Evolutionary conservation across 2,797 vertebrate species (phyloP), one percentile per base, ranked within the genome.

Genomic region (Falco peregrinus): DNA sequence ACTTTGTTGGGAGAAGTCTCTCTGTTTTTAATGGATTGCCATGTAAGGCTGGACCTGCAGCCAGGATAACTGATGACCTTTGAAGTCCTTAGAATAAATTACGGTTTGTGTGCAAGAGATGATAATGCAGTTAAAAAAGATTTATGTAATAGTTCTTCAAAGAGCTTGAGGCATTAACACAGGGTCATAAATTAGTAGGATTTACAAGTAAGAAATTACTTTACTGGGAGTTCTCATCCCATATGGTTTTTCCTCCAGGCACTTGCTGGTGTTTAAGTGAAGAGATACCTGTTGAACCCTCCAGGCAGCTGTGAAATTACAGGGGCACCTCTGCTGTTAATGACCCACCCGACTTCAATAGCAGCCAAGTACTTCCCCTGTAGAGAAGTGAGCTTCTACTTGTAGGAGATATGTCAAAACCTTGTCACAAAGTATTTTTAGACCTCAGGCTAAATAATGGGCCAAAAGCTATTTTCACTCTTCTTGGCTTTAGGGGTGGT

Each of bases 41-140:
- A 51, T 56, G 86, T 88, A 84, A 92, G 59, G 43, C 85, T 96
- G 71, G 70, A 96, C 91, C 70, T 96, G 85, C 75, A 96, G 87
- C 70, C 79, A 63, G 90, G 73, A 94, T 96, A 97, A 97, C 59
- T 85, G 93, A 95, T 95, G 95, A 98, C 95, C 96, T 98, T 97
- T 97, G 90, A 89, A 94, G 91, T 97, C 86, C 93, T 97, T 95
- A 93, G 91, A 94, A 96, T 97, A 97, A 96, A 94, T 95, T 96
- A 95, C 89, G 84, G 90, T 97, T 97, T 97, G 93, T 97, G 92
- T 97, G 83, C 64, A 94, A 93, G 93, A 96, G 92, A 97, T 88
- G 95, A 97, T 94, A 97, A 95, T 95, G 83, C 80, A 95, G 94
- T 98, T 97, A 95, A 97, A 97, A 97, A 97, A 97, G 96, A 98